Base-by-base conservation (phyloP, 2,113 vertebrate genomes). In the Oostethus manadensis region DNA sequence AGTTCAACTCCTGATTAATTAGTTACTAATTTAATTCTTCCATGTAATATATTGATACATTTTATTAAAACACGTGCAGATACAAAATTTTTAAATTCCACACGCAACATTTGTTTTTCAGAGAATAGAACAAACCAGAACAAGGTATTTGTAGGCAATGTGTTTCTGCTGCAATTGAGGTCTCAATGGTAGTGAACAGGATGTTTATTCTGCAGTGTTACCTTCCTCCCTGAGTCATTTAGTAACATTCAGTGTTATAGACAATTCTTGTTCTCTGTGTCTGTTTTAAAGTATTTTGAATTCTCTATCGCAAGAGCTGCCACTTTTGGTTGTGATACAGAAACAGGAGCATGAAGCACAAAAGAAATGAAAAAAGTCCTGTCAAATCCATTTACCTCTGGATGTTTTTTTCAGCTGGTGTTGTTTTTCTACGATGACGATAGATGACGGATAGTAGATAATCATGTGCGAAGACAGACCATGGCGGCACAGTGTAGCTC, bases 281-380 rank as follows among this genome's bases (percentile, higher is more conserved):
- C 73, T 65, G 22, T 45, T 17, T 38, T 20, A 38, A 59, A 70
- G 50, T 46, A 3, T 40, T 38, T 20, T 9, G 15, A 42, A 42
- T 61, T 51, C 56, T 40, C 26, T 23, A 14, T 50, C 4, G 22
- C 38, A 46, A 56, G 22, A 44, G 51, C 29, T 3, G 42, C 57
- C 61, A 65, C 59, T 63, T 54, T 75, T 51, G 29, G 43, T 74
- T 72, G 62, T 77, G 70, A 64, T 56, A 68, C 65, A 64, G 56
- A 76, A 58, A 73, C 58, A 71, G 42, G 65, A 66, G 56, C 57
- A 51, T 6, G 15, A 23, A 4, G 58, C 59, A 51, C 43, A 56
- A 57, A 63, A 53, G 49, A 78, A 76, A 70, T 79, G 57, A 60
- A 33, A 70, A 70, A 69, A 55, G 33, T 49, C 59, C 23, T 38